Evolutionary conservation across 2,888 invertebrate genomes (phyloP), one percentile per base, ranked within the genome.

Genomic region (Hyposoter didymator): DNA sequence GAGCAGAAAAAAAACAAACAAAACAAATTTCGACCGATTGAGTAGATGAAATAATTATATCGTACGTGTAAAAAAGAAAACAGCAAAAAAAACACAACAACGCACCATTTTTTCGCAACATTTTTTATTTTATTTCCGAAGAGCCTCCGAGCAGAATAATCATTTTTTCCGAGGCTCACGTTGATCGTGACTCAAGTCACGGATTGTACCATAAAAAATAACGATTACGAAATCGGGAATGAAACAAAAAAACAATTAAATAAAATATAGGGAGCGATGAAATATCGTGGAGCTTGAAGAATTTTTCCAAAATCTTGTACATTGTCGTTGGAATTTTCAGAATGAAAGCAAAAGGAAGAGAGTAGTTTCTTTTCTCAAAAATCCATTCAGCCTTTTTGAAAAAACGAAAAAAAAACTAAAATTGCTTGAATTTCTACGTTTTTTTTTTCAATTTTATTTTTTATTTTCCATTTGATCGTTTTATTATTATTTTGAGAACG

Each of bases 141-240:
- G 70, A 45, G 74, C 78, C 59, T 32, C 64, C 64, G 55, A 59
- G 80, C n/a, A 45, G n/a, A 59, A 22, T 55, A 17, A 73, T 76
- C 59, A 66, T 43, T 49, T 62, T 76, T 70, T 69, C 39, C 39
- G 32, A 49, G 84, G 62, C 74, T 82, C 84, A 84, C 81, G 82
- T 84, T 84, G 84, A 84, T 69, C 84, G 84, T 84, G 84, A 78
- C 78, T 55, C 52, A 49, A 47, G 84, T 69, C 74, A 74, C 73
- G 74, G 49, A 78, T 74, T 78, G 84, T 82, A 78, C 52, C 43
- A 81, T 84, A 84, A 82, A 73, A 43, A 22, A 76, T 47, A 70
- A 70, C 22, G 69, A 70, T 69, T 32, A 39, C 28, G 28, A 5
- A 59, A 75, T 32, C 52, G 39, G 64, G 14, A 19, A 32, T 35